Evolutionary conservation across 1,140 invertebrate genomes (phyloP), one percentile per base, ranked within the genome.

Genomic region (Cylas formicarius): DNA sequence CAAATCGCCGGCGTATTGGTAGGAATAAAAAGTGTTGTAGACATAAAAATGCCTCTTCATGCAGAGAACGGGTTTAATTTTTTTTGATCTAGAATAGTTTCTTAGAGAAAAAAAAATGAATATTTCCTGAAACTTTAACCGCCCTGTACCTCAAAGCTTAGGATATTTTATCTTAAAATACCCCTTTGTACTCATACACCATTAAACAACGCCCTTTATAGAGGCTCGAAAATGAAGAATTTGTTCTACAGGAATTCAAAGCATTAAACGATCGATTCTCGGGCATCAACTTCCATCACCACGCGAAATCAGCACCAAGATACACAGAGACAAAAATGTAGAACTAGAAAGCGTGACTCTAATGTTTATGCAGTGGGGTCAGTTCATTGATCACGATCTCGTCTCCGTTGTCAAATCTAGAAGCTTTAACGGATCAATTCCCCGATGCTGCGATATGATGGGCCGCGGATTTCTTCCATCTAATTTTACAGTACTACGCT

Each of bases 281-380:
- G 58, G 59, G 2, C 17, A 13, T 7, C 28, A 22, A 4, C 44
- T 88, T 3, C 83, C 84, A 6, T 84, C 80, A 23, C 72, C 82
- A 1, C 62, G 82, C 27, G 72, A 77, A 35, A 72, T 87, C 32
- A 82, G 80, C 54, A 66, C 73, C 4, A 50, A 72, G 8, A 72
- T 86, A 28, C 82, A 86, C 57, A 69, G 75, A 35, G 75, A 80
- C 10, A 67, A 68, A 39, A 73, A 84, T 44, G 66, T 72, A 0
- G 74, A 78, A 47, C 67, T 71, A 0, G 53, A 58, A 0, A 69
- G 71, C 2, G 65, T 84, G 6, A 88, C 85, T 0, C 77, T 87
- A 27, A 80, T 90, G 76, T 67, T 87, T 9, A 87, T 88, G 76
- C 86, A 90, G 60, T 90, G 85, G 85, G 86, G 86, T 2, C 86